These are phyloP conservation scores for Penaeus chinensis DNA, from an alignment of 1,140 invertebrate genomes.

Conservation along the genomic window DNA sequence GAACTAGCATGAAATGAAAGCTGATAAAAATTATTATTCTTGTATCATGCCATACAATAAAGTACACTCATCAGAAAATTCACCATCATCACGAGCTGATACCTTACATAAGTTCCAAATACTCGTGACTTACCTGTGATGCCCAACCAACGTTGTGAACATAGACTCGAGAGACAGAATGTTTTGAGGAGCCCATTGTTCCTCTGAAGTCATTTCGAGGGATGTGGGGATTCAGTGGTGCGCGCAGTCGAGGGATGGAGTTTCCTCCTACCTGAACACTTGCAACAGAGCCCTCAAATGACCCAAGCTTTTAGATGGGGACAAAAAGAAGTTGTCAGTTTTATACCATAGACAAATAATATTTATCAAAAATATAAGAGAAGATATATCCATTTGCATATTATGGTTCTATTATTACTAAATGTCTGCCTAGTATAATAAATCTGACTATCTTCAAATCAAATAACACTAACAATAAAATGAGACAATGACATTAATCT, in stretches of 20 bases:
- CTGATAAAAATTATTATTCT: background rate
- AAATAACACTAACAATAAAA: background rate
- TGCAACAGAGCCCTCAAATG: conserved; percentile 39
- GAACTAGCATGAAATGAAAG: too few relatives aligned
- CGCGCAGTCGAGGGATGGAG: background rate
- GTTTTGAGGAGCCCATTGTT: background rate
- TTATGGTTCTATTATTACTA: background rate
- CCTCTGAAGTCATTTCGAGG: background rate
- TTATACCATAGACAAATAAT: background rate
- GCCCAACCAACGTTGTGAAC: conserved; percentile 49
- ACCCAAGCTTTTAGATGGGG: conserved; percentile 38
- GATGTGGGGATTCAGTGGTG: conserved; percentile 16
- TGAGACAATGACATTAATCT: background rate
- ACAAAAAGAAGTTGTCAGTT: background rate
- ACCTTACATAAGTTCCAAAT: background rate
- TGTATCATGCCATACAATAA: background rate
- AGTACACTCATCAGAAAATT: background rate
- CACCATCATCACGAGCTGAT: background rate
- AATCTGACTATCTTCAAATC: too few relatives aligned
- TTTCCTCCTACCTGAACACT: conserved; percentile 14
- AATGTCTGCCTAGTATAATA: too few relatives aligned
- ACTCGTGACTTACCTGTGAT: conserved; percentile 23
- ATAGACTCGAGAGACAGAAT: conserved; percentile 15
- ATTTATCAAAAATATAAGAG: background rate
- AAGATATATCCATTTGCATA: background rate